These are phyloP conservation scores for Wiebesia pumilae DNA, from an alignment of 1,140 invertebrate species.

Conservation along the genomic window DNA sequence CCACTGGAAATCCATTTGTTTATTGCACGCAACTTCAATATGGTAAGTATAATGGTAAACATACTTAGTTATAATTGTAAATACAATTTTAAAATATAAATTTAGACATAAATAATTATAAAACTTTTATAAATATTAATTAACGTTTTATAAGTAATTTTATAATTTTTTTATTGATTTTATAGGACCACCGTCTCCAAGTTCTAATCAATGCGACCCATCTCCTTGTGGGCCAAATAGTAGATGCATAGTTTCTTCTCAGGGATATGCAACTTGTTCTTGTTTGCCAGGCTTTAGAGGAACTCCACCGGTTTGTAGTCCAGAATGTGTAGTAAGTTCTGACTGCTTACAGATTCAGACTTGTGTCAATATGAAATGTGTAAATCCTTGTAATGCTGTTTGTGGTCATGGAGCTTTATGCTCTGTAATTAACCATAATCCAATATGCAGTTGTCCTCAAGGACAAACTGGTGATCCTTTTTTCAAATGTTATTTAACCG, in stretches of 20 bases:
- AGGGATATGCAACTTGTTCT: slow-evolving; percentile 85
- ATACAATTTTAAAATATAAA: too few species aligned
- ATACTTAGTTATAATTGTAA: not conserved
- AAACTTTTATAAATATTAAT: not conserved
- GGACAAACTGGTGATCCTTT: slow-evolving; percentile 88
- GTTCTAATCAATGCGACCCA: slow-evolving; percentile 75
- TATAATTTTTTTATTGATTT: slow-evolving; percentile 4
- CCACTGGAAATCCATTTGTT: slow-evolving; percentile 86
- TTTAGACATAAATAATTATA: too few species aligned
- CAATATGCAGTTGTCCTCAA: slow-evolving; percentile 85
- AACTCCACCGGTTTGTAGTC: slow-evolving; percentile 85
- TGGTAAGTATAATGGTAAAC: slow-evolving; percentile 32
- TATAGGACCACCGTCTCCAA: slow-evolving; percentile 44
- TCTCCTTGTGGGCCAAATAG: slow-evolving; percentile 88
- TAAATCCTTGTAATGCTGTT: slow-evolving; percentile 85
- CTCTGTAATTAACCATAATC: slow-evolving; percentile 87
- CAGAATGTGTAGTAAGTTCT: slow-evolving; percentile 86
- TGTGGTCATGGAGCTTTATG: slow-evolving; percentile 86
- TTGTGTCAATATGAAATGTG: slow-evolving; percentile 86
- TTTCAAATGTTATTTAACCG: slow-evolving; percentile 77
- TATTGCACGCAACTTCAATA: slow-evolving; percentile 76
- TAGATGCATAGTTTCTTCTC: slow-evolving; percentile 81
- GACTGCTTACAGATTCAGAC: slow-evolving; percentile 86
- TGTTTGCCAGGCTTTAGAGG: slow-evolving; percentile 87
- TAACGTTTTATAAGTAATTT: not conserved